These are phyloP conservation scores for Lithobates sylvaticus DNA, from an alignment of 2,797 vertebrate species.

Conservation along the genomic window DNA sequence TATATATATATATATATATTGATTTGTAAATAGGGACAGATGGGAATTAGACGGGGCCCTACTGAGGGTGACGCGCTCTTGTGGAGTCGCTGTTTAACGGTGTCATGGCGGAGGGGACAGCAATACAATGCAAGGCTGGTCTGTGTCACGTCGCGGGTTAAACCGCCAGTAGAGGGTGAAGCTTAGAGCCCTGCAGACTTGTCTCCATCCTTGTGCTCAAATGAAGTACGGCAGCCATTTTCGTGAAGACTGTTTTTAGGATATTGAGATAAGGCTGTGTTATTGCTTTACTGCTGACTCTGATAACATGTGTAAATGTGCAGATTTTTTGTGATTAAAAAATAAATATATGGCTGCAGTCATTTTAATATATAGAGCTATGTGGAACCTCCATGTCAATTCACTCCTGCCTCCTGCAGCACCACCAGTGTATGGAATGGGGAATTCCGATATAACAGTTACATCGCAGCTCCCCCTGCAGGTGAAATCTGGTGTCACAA, in stretches of 20 bases:
- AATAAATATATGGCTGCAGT: background rate
- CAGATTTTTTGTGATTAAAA: too few species aligned
- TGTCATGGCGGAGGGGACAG: background rate
- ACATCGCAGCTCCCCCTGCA: background rate
- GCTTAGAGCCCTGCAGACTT: background rate
- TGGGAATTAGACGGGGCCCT: conserved; percentile 1
- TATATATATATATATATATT: conserved; percentile 49
- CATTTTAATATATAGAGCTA: too few species aligned
- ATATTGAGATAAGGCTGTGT: background rate
- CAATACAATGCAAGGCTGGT: background rate
- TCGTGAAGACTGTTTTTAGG: background rate
- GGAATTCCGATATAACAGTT: background rate
- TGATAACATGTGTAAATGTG: conserved; percentile 1
- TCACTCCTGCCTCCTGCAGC: too few species aligned
- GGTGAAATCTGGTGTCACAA: background rate
- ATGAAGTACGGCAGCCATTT: conserved; percentile 10
- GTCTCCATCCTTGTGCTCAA: background rate
- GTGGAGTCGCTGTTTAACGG: conserved; percentile 10
- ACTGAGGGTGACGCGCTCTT: background rate
- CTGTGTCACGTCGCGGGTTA: background rate
- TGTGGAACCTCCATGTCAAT: too few species aligned
- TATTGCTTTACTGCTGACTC: background rate
- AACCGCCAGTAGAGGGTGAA: background rate
- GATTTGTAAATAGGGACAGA: conserved; percentile 55
- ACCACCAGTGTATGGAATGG: background rate